Percentiles rank a stretch among this genome's conserved stretches.
Evolutionary conservation across 1,140 invertebrate species (phyloP).

Genomic region (Zaprionus kolodkinae): DNA sequence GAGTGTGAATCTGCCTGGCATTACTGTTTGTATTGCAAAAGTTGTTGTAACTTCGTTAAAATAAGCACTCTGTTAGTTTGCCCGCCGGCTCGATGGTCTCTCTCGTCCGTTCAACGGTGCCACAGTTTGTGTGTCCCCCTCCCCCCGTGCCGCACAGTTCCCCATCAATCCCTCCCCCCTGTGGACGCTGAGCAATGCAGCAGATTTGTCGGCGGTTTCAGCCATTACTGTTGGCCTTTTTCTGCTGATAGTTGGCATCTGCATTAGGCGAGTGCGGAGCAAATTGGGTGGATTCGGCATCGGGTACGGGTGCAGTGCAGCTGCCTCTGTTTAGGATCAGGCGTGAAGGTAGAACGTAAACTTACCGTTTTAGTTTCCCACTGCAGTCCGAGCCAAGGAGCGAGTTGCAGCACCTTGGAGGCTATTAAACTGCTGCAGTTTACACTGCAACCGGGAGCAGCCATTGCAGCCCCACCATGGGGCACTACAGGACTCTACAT

Average conservation of each 20-base stretch:
- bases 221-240: slow-evolving; percentile 64
- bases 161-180: not conserved
- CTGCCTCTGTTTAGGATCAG: slow-evolving; percentile 23
- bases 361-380: slow-evolving; percentile 64
- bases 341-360: slow-evolving; percentile 50
- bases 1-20: slow-evolving; percentile 80
- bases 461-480: not conserved
- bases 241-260: slow-evolving; percentile 67
- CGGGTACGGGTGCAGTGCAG: slow-evolving; percentile 6
- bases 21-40: slow-evolving; percentile 82
- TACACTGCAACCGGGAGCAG: slow-evolving; percentile 38
- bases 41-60: slow-evolving; percentile 82
- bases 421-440: slow-evolving; percentile 70
- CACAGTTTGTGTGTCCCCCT: not conserved
- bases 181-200: slow-evolving; percentile 59
- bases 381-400: not conserved
- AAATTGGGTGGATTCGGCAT: slow-evolving; percentile 73
- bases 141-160: not conserved
- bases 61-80: slow-evolving; percentile 81
- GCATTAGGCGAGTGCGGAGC: slow-evolving; percentile 61
- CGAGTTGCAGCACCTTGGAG: slow-evolving; percentile 57
- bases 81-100: slow-evolving; percentile 65
- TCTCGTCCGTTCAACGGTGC: slow-evolving; percentile 33
- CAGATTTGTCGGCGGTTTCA: slow-evolving; percentile 79
- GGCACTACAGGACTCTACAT: not conserved